A percentile compares a stretch with the other conserved stretches of the same genome.
Conservation (phyloP, 1,140 invertebrate genomes). For the Drosophila equinoxialis region DNA sequence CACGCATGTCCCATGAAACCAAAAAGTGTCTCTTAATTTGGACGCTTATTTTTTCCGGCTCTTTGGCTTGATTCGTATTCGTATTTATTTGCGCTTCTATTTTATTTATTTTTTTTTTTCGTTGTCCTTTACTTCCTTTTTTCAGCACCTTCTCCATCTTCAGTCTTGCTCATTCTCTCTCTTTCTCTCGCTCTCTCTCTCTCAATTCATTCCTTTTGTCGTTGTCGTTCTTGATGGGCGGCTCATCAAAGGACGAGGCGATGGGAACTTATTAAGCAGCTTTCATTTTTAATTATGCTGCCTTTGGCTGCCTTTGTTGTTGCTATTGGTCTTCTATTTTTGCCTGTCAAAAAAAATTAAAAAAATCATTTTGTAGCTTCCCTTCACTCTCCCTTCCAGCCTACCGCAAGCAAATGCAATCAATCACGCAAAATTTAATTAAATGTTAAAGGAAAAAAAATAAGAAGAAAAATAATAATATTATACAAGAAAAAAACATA, state of each 20-base stretch:
- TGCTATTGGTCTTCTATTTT: slow-evolving; percentile 37
- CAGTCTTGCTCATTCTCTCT: background rate
- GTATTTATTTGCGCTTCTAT: slow-evolving; percentile 24
- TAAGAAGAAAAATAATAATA: slow-evolving; percentile 11
- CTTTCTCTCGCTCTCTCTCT: no score
- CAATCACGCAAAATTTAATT: slow-evolving; percentile 76
- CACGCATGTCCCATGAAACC: slow-evolving; percentile 65
- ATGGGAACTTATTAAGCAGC: slow-evolving; percentile 70
- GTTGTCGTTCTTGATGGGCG: slow-evolving; percentile 27
- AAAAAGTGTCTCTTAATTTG: slow-evolving; percentile 75
- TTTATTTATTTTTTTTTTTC: slow-evolving; percentile 8
- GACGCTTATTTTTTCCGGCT: slow-evolving; percentile 25
- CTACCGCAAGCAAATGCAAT: slow-evolving; percentile 63
- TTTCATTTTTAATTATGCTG: slow-evolving; percentile 77
- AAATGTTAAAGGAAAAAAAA: slow-evolving; percentile 61
- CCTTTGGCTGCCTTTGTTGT: slow-evolving; percentile 24
- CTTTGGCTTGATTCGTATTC: slow-evolving; percentile 3
- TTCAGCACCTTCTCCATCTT: background rate
- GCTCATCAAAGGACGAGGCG: slow-evolving; percentile 65
- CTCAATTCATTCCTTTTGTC: background rate
- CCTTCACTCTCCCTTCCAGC: background rate
- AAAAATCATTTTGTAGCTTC: slow-evolving; percentile 62
- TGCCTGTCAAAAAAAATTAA: slow-evolving; percentile 60
- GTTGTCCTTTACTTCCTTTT: slow-evolving; percentile 9
- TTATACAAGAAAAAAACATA: background rate